Conservation (phyloP, 2,797 vertebrate species). For the Karalla daura region DNA sequence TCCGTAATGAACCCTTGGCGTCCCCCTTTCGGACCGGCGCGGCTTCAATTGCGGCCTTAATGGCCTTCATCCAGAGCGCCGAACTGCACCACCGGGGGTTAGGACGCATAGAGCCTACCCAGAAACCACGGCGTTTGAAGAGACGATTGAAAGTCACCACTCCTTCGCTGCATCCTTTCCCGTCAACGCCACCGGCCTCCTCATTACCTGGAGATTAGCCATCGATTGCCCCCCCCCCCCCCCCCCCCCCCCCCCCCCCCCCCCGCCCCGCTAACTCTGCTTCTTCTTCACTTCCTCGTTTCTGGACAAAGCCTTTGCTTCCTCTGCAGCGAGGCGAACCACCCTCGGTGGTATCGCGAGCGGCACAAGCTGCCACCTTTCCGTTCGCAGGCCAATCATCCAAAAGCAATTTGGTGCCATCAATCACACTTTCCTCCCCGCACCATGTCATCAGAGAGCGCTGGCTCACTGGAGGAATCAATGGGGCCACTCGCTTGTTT, state of each 20-base stretch:
- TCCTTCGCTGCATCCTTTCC: no score
- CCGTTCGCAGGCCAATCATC: background rate
- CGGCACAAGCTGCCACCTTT: no score
- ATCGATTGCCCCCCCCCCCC: no score
- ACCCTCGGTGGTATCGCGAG: background rate
- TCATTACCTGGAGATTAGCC: constrained; percentile 29
- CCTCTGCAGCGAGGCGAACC: background rate
- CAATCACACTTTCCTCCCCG: constrained; percentile 4
- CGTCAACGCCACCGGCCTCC: background rate
- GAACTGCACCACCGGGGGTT: background rate
- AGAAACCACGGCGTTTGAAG: no score
- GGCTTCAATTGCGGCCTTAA: background rate
- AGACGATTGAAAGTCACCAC: no score
- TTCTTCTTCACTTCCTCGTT: constrained; percentile 27
- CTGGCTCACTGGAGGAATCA: constrained; percentile 1
- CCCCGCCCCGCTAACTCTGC: no score
- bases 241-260: no score
- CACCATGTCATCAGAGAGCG: constrained; percentile 15
- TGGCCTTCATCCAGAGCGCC: constrained; percentile 21
- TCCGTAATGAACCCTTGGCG: background rate
- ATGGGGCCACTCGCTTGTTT: background rate
- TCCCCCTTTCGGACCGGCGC: background rate
- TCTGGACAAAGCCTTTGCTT: constrained; percentile 5
- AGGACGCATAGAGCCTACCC: background rate
- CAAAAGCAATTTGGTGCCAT: constrained; percentile 8